phyloP scores from a whole-genome alignment of 2,113 vertebrate species.

The Mungos mungo region DNA sequence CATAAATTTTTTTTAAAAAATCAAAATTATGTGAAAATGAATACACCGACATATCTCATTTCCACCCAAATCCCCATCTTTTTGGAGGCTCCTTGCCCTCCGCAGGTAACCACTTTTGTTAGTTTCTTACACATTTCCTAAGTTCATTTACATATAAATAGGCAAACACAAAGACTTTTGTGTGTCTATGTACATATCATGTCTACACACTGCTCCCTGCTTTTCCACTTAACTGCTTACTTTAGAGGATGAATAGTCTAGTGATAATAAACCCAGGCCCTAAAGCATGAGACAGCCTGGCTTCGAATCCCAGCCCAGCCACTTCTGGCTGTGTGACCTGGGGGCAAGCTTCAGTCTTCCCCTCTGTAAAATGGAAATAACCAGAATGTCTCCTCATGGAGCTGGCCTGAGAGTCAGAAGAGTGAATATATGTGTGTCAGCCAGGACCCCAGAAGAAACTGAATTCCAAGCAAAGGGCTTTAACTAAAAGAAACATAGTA shows the following conservation, averaged over 20 bases:
- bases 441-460: neutral
- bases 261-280: neutral
- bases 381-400: neutral
- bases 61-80: neutral
- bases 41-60: neutral
- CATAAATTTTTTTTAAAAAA: neutral
- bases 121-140: neutral
- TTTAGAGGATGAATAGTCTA: neutral
- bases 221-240: neutral
- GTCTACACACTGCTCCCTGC: neutral
- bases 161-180: neutral
- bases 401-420: neutral
- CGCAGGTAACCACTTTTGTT: neutral
- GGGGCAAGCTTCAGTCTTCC: neutral
- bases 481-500: neutral
- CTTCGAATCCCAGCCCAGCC: neutral
- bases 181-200: neutral
- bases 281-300: neutral
- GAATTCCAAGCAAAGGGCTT: neutral
- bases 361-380: neutral
- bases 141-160: neutral
- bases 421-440: neutral
- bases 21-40: neutral
- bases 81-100: neutral
- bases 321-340: neutral